Evolutionary conservation across 64 coral and sea anemone genomes (phyloP), one percentile per base, ranked within the genome.

Genomic region (Stichodactyla helianthus): DNA sequence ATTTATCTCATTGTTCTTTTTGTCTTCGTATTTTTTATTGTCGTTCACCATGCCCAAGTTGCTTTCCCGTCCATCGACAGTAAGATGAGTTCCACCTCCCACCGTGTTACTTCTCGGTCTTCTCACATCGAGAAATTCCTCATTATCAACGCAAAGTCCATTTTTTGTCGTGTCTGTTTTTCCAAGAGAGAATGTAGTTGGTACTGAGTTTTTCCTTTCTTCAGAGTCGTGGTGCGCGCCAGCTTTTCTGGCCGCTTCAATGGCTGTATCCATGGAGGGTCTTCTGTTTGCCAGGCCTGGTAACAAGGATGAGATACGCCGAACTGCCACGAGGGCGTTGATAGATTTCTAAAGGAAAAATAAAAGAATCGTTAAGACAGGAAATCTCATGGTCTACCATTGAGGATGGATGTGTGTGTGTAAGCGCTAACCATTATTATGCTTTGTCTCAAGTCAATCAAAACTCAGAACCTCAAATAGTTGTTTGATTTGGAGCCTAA

Each of bases 271-370:
- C 91, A 96, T 93, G 20, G 94, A 96, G 44, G 90, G 58, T 85
- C 94, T 86, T 59, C 94, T 64, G 55, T 61, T 93, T 20, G 79
- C 27, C 10, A 26, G 81, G 56, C 68, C 74, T 31, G 55, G 85
- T 50, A 64, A 89, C 71, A 60, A 93, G 19, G 85, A 74, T 23
- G 93, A 95, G 84, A 96, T 96, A 51, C 94, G 91, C 50, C 94
- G 85, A 10, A 96, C 90, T 44, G 94, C 94, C 58, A 96, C 84
- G 23, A 96, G 81, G 26, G 94, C 94, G 65, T 96, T 93, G 20
- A 96, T 92, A 17, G 94, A 96, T 96, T 96, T 96, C 94, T 96
- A 79, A 82, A 26, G 86, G 55, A 13, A 55, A 20, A 63, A 53
- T 10, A 9, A 27, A 28, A 10, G 12, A 35, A 35, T 35, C 31